phyloP scores from a whole-genome alignment of 2,113 vertebrate species.

The Vidua chalybeata region DNA sequence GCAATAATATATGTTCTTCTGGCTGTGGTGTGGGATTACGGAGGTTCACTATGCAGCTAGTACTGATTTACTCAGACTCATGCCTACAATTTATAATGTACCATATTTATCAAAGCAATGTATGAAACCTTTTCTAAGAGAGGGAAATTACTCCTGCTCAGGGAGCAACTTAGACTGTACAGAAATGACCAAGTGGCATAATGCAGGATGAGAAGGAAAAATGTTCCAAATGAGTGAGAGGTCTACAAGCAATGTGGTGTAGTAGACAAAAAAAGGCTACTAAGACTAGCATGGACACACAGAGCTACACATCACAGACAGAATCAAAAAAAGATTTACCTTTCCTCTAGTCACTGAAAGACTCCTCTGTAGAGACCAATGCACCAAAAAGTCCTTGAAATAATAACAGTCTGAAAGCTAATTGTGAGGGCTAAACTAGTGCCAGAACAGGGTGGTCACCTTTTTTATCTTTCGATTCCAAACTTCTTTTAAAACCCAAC shows the following conservation, averaged over 20 bases:
- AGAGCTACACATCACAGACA: background rate
- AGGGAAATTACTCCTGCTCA: background rate
- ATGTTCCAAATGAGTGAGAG: background rate
- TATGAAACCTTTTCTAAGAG: background rate
- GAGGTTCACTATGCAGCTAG: background rate
- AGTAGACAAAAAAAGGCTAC: background rate
- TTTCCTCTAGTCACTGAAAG: background rate
- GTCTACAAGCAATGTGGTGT: fast-evolving
- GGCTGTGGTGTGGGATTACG: background rate
- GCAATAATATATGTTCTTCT: background rate
- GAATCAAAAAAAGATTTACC: background rate
- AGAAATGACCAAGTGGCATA: background rate
- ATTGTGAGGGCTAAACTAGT: background rate
- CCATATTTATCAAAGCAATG: background rate
- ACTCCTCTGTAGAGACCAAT: background rate
- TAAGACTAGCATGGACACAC: background rate
- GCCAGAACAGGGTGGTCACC: fast-evolving
- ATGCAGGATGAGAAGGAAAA: background rate
- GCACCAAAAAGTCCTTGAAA: background rate
- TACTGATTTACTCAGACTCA: background rate
- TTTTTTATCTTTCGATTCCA: background rate
- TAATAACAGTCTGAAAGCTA: background rate
- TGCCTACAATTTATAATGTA: background rate
- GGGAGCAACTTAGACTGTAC: background rate
- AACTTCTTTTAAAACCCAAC: background rate